Percentiles rank a stretch among this genome's conserved stretches.
Conservation (phyloP, 2,888 invertebrate genomes). For the Mythimna impura region DNA sequence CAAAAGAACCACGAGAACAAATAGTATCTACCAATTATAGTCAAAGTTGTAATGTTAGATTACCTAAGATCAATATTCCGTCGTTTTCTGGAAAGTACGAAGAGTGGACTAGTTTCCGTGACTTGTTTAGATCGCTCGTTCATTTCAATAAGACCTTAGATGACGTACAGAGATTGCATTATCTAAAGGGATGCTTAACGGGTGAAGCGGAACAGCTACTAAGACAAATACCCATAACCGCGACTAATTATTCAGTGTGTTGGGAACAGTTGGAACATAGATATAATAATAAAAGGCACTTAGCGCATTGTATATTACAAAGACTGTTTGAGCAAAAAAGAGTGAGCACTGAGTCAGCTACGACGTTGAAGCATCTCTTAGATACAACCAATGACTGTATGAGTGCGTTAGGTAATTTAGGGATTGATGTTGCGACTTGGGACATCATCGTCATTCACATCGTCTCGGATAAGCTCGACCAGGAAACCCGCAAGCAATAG, state of each 20-base stretch:
- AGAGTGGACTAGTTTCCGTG: slow-evolving; percentile 14
- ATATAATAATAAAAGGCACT: neutral
- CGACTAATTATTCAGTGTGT: no score
- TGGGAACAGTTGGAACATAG: no score
- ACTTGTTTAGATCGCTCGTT: slow-evolving; percentile 6
- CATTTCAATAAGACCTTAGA: slow-evolving; percentile 7
- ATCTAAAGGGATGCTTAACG: slow-evolving; percentile 9
- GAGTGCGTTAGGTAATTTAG: slow-evolving; percentile 16
- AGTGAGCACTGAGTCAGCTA: slow-evolving; percentile 8
- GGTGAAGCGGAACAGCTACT: slow-evolving; percentile 3
- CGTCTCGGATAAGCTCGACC: slow-evolving; percentile 2
- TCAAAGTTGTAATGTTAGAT: no score
- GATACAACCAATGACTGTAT: slow-evolving; percentile 30
- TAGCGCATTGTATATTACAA: slow-evolving; percentile 18
- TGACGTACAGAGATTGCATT: slow-evolving; percentile 10
- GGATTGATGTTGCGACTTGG: slow-evolving; percentile 14
- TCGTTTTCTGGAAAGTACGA: no score
- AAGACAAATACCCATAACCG: neutral
- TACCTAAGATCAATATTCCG: no score
- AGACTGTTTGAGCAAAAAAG: slow-evolving; percentile 11
- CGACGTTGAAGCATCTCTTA: slow-evolving; percentile 14
- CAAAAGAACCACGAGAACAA: no score
- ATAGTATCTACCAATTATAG: no score
- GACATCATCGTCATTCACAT: slow-evolving; percentile 10
- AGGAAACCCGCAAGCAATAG: slow-evolving; percentile 3